phyloP scores from a whole-genome alignment of 53 echinoderm and acorn worm species.

The Arbacia lixula region DNA sequence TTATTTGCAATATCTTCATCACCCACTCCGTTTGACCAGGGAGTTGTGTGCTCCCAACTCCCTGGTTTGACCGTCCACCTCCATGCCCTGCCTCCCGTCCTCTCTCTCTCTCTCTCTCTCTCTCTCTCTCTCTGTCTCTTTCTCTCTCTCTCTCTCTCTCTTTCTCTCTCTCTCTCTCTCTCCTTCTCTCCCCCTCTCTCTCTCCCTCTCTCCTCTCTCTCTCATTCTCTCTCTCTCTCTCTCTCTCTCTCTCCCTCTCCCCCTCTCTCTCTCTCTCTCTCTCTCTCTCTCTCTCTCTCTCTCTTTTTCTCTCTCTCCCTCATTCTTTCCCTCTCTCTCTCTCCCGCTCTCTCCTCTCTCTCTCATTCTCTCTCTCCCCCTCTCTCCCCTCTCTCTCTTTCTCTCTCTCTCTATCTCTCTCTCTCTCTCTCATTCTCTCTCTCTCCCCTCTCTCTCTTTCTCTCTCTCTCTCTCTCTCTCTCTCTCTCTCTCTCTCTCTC shows the following conservation, averaged over 20 bases:
- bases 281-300: too few relatives aligned
- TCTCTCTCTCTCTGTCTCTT: neutral
- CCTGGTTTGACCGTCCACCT: too few relatives aligned
- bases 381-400: neutral
- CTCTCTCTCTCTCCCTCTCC: neutral
- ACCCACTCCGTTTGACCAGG: too few relatives aligned
- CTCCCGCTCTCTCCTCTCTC: neutral
- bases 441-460: too few relatives aligned
- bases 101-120: neutral
- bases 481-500: too few relatives aligned
- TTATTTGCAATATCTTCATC: too few relatives aligned
- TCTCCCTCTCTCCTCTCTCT: neutral
- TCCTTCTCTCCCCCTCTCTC: neutral
- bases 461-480: too few relatives aligned
- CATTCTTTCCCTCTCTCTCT: too few relatives aligned
- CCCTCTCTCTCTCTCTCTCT: neutral
- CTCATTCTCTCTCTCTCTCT: neutral
- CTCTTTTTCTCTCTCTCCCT: too few relatives aligned
- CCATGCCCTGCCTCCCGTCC: neutral
- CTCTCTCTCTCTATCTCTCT: neutral
- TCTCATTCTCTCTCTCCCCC: neutral
- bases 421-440: too few relatives aligned
- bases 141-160: neutral
- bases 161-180: neutral
- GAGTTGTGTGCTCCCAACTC: too few relatives aligned